Evolutionary conservation across 2,888 invertebrate species (phyloP).

Genomic region (Pogonocherus hispidulus): DNA sequence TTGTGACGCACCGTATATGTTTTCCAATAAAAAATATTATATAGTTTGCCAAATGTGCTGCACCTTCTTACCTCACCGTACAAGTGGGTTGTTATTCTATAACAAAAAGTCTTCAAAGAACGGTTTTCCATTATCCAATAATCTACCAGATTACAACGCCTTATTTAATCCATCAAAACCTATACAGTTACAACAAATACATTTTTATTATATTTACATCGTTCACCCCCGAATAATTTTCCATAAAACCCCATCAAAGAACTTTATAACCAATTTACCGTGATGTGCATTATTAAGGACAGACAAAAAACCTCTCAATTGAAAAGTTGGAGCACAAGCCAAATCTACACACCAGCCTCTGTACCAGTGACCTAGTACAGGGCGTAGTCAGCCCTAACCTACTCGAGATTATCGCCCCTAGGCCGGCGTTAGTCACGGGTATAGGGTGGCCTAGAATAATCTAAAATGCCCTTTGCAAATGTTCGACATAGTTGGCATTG

Average conservation of each 20-base stretch:
- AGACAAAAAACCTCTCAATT: conserved; percentile 5
- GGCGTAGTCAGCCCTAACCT: conserved; percentile 40
- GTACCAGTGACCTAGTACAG: conserved; percentile 61
- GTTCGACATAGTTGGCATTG: no score
- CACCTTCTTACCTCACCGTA: no score
- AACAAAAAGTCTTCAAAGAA: not conserved
- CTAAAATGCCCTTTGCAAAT: not conserved
- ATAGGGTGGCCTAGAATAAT: not conserved
- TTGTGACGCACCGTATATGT: no score
- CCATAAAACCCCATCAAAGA: not conserved
- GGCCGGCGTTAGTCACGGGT: conserved; percentile 18
- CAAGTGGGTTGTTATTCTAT: not conserved
- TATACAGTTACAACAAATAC: not conserved
- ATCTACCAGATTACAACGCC: not conserved
- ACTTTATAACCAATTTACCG: not conserved
- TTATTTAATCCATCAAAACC: not conserved
- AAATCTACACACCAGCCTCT: conserved; percentile 37
- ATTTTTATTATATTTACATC: not conserved
- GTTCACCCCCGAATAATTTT: not conserved
- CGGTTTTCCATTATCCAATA: not conserved
- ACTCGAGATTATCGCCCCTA: conserved; percentile 39
- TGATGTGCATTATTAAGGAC: not conserved
- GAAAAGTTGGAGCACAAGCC: conserved; percentile 35
- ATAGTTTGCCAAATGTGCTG: no score
- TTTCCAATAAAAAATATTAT: no score